A percentile compares a stretch with the other conserved stretches of the same genome.
These are phyloP conservation scores for Heliconius sara DNA, from an alignment of 2,888 invertebrate genomes.

Conservation along the genomic window DNA sequence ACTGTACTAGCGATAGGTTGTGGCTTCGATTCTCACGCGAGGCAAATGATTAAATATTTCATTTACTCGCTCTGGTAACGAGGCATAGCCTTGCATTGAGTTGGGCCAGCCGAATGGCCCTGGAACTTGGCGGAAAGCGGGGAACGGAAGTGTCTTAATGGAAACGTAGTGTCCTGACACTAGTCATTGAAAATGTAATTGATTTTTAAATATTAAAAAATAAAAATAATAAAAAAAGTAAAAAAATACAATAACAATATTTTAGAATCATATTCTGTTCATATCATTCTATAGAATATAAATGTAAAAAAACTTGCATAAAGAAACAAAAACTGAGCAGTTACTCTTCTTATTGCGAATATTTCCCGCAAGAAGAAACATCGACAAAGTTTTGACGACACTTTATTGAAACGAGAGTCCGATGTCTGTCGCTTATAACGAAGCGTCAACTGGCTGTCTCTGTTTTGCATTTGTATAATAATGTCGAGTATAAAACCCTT, in stretches of 20 bases:
- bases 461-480: constrained; percentile 19
- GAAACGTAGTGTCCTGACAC: too few species aligned
- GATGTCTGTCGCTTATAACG: constrained; percentile 34
- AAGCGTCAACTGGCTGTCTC: constrained; percentile 34
- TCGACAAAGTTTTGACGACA: constrained; percentile 40
- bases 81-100: too few species aligned
- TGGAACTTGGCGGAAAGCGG: too few species aligned
- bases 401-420: constrained; percentile 33
- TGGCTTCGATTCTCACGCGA: too few species aligned
- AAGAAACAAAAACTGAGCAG: constrained; percentile 14
- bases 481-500: neutral
- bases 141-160: too few species aligned
- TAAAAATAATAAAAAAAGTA: neutral
- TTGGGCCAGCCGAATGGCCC: too few species aligned
- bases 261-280: neutral
- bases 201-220: too few species aligned
- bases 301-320: neutral
- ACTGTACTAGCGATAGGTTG: too few species aligned
- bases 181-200: too few species aligned
- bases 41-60: too few species aligned
- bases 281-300: neutral
- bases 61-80: too few species aligned
- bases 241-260: neutral
- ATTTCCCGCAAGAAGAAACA: constrained; percentile 38
- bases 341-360: constrained; percentile 28